Evolutionary conservation across 2,888 invertebrate species (phyloP).

Genomic region (Scaptomyza tumidula): DNA sequence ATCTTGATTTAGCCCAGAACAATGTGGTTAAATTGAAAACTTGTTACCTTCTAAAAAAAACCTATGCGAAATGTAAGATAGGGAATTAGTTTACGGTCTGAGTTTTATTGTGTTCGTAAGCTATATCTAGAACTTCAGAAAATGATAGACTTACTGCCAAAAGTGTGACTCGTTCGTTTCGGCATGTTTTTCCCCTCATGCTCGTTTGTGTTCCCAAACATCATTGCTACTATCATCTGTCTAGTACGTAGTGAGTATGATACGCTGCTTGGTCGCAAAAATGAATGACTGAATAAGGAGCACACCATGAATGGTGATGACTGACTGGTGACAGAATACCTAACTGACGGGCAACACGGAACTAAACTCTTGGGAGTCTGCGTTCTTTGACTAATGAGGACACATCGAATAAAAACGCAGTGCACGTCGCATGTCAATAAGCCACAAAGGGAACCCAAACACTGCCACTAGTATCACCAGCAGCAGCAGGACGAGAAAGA

Average conservation of each 20-base stretch:
- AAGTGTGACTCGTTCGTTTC: not conserved
- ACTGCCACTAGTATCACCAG: constrained; percentile 9
- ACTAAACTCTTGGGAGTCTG: constrained; percentile 8
- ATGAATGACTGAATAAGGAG: constrained; percentile 31
- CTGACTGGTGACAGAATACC: constrained; percentile 33
- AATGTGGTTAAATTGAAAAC: not conserved
- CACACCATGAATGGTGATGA: constrained; percentile 42
- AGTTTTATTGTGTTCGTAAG: too few species aligned
- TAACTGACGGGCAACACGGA: constrained; percentile 42
- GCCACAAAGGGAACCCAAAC: constrained; percentile 7
- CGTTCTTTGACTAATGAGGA: constrained; percentile 55
- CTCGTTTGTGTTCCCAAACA: not conserved
- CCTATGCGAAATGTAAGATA: too few species aligned
- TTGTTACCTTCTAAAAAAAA: too few species aligned
- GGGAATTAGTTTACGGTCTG: too few species aligned
- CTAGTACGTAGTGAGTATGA: not conserved
- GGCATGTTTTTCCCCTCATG: not conserved
- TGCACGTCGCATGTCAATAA: constrained; percentile 36
- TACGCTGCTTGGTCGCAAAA: not conserved
- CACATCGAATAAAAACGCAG: constrained; percentile 42
- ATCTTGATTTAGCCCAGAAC: not conserved
- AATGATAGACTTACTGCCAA: not conserved
- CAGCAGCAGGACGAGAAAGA: not conserved
- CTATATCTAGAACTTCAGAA: too few species aligned
- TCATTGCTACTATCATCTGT: not conserved